Evolutionary conservation across 2,797 vertebrate genomes (phyloP).

Genomic region (Cyprinella venusta): DNA sequence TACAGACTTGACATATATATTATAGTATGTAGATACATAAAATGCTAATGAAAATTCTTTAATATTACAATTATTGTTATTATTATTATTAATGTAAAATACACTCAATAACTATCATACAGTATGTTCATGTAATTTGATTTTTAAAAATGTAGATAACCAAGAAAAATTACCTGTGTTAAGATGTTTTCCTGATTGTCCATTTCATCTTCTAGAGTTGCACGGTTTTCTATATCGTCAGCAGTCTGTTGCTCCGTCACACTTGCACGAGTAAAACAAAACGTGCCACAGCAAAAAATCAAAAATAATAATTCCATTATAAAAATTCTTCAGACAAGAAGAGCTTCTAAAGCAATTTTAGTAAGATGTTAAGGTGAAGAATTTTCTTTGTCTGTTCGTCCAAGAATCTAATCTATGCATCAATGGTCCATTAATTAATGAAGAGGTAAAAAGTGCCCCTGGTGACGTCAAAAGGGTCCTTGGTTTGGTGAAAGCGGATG

Average conservation of each 20-base stretch:
- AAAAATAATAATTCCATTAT: constrained; percentile 48
- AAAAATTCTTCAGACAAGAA: constrained; percentile 7
- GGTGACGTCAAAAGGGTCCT: constrained; percentile 32
- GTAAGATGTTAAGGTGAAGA: neutral
- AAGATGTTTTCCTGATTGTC: constrained; percentile 90
- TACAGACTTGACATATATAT: neutral
- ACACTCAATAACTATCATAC: neutral
- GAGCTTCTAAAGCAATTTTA: neutral
- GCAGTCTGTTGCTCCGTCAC: constrained; percentile 52
- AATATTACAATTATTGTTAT: neutral
- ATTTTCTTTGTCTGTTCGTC: constrained; percentile 24
- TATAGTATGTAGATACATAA: neutral
- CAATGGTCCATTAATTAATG: constrained; percentile 24
- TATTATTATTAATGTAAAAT: neutral
- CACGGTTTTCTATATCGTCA: constrained; percentile 61
- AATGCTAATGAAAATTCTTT: neutral
- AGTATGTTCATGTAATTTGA: neutral
- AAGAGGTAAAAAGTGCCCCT: constrained; percentile 14
- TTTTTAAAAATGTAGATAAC: neutral
- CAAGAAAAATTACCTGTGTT: constrained; percentile 79
- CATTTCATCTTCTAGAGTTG: constrained; percentile 81
- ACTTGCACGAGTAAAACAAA: constrained; percentile 31
- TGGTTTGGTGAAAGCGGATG: constrained; percentile 3
- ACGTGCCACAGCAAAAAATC: constrained; percentile 41
- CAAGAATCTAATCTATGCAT: neutral